Base-by-base conservation (phyloP, 2,113 vertebrate genomes). In the Oriolus oriolus region DNA sequence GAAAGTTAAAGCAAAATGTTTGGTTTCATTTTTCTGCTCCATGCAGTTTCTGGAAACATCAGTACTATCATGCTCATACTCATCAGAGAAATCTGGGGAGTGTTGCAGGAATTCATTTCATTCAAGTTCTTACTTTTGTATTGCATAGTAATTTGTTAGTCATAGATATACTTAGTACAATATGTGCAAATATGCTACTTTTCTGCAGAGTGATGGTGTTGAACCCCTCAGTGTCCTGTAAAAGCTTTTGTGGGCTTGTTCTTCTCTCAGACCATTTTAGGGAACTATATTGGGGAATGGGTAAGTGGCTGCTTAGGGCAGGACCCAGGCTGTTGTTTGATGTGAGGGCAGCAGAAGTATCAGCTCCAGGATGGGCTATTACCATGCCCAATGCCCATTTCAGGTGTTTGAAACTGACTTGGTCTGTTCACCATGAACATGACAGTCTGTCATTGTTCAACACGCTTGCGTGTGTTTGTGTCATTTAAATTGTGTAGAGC, bases 261-360 rank as follows among this genome's bases (percentile, higher is more conserved):
- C 30, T 84, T 79, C 27, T 71, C 24, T 56, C 6, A n/a, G 73
- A 30, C n/a, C 8, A 19, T 68, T 80, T 74, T 5, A 54, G n/a
- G 45, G 41, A 18, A 12, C 4, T 21, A 0, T 52, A 7, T 26
- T 53, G 23, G n/a, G 17, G 20, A 83, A 22, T 1, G 2, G 12
- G 8, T 61, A 50, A 70, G 19, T 20, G 31, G 20, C 20, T 86
- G 24, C 17, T 77, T 54, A 44, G 49, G 47, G 13, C 61, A 63
- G 52, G 47, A 71, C 19, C 11, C 0, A 3, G 13, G 8, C 17
- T 73, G 50, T 16, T 71, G 30, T 50, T 47, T n/a, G 26, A 60
- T 41, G 53, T 31, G 53, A 84, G 26, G 33, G 39, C 39, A 50
- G 47, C 54, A 56, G 27, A 66, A 65, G 8, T 17, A 5, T 54